Evolutionary conservation across 2,113 vertebrate species (phyloP).

Genomic region (Argyrosomus japonicus): DNA sequence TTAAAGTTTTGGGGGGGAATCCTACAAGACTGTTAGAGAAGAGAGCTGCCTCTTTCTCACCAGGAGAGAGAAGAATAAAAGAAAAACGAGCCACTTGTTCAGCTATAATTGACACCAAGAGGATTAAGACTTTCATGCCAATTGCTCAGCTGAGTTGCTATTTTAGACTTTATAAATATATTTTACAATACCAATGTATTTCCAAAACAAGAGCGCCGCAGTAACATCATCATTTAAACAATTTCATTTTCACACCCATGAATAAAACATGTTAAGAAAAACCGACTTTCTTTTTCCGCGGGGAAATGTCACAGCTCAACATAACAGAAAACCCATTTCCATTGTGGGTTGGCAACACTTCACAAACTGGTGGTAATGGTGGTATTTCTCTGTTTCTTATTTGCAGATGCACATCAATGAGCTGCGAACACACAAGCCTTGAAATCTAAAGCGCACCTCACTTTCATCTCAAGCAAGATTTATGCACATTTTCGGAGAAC

Average conservation of each 20-base stretch:
- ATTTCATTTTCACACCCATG: slow-evolving; percentile 41
- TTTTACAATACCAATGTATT: slow-evolving; percentile 35
- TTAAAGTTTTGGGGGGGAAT: slow-evolving; percentile 43
- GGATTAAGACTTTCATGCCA: slow-evolving; percentile 62
- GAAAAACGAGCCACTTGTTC: slow-evolving; percentile 42
- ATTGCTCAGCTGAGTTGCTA: slow-evolving; percentile 50
- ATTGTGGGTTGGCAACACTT: not conserved
- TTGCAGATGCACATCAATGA: slow-evolving; percentile 17
- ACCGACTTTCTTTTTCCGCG: not conserved
- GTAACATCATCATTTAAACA: slow-evolving; percentile 46
- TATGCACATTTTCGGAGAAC: slow-evolving; percentile 20
- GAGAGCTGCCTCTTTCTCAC: slow-evolving; percentile 20
- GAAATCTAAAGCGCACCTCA: slow-evolving; percentile 1
- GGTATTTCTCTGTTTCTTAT: slow-evolving; percentile 27
- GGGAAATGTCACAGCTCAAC: slow-evolving; percentile 30
- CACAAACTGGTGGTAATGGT: not conserved
- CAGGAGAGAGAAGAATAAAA: slow-evolving; percentile 36
- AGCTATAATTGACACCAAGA: slow-evolving; percentile 72
- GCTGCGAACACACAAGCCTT: slow-evolving; percentile 3
- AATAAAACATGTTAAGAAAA: slow-evolving; percentile 58
- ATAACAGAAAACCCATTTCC: slow-evolving; percentile 35
- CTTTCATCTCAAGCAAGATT: not conserved
- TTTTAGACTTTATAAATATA: slow-evolving; percentile 49
- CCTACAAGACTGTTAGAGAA: slow-evolving; percentile 42
- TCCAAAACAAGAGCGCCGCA: not conserved